Base-by-base conservation (phyloP, 2,113 vertebrate genomes). In the Grallaria varia region DNA sequence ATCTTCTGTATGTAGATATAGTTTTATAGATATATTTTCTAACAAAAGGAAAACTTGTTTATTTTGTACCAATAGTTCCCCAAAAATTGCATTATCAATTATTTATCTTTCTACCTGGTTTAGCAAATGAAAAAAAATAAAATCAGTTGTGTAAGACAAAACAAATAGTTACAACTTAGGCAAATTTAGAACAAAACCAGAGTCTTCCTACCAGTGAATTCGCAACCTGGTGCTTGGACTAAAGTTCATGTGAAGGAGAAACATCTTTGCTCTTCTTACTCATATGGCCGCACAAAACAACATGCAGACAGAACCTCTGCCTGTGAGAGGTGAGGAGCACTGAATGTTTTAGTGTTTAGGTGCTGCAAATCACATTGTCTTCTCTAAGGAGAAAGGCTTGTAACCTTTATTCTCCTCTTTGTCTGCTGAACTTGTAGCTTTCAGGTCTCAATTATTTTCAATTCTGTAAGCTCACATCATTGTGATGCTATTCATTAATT, bases 211-310 rank as follows among this genome's bases (percentile, higher is more conserved):
- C 9, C n/a, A 21, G 4, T 40, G 22, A 68, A 52, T 35, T 90
- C 31, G 4, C 5, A 63, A 1, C 12, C 40, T 63, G 24, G 24
- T 85, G 9, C 8, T 83, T 59, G 39, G 11, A 45, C 44, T 71
- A 4, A 31, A 47, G 27, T 8, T 85, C 31, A 25, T 4, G 9
- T 37, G 40, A 77, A 73, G 20, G 27, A 73, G 47, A 79, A 84
- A 9, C 30, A 73, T 5, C 20, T 72, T 88, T 88, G 24, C 0
- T 44, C 63, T 72, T 77, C 3, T 1, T 75, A 25, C 18, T 75
- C 0, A 0, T 23, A 33, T 1, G 1, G 8, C n/a, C 35, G 63
- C 8, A 12, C 40, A 47, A 2, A 18, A 33, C 20, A 60, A 33
- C 5, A 28, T 21, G 12, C 33, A 89, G 53, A 21, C 4, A 77